Evolutionary conservation across 2,797 vertebrate species (phyloP).

Genomic region (Potorous gilbertii): DNA sequence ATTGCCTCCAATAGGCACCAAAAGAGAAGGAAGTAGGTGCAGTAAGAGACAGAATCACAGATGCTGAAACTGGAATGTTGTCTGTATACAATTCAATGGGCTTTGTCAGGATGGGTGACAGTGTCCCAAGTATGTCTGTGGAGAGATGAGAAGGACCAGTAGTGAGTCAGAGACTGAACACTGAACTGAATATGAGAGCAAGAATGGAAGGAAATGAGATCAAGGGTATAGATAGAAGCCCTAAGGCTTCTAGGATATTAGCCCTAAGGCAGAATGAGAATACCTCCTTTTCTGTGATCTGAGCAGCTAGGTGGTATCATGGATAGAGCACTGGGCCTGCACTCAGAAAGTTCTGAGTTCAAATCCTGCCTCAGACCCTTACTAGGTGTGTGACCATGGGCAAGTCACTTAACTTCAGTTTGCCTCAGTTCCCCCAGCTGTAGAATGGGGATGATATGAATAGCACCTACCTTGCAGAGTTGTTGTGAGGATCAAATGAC

Average conservation of each 20-base stretch:
- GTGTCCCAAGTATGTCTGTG: neutral
- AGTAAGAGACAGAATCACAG: neutral
- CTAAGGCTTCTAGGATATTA: neutral
- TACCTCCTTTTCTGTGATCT: neutral
- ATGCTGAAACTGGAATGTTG: neutral
- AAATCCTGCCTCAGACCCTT: neutral
- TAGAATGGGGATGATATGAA: neutral
- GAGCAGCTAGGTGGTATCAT: neutral
- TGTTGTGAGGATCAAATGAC: neutral
- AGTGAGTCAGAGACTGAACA: neutral
- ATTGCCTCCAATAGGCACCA: neutral
- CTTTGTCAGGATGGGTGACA: neutral
- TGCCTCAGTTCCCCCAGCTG: neutral
- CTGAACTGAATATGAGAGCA: neutral
- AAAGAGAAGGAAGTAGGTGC: neutral
- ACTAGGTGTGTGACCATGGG: neutral
- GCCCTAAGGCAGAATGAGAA: neutral
- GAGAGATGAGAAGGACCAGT: neutral
- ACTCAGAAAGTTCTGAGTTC: neutral
- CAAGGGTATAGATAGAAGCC: neutral
- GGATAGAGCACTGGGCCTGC: neutral
- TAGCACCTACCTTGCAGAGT: neutral
- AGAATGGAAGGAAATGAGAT: neutral
- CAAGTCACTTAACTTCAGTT: neutral
- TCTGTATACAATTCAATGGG: neutral